phyloP scores from a whole-genome alignment of 1,140 invertebrate species.

The Bombus picipes region DNA sequence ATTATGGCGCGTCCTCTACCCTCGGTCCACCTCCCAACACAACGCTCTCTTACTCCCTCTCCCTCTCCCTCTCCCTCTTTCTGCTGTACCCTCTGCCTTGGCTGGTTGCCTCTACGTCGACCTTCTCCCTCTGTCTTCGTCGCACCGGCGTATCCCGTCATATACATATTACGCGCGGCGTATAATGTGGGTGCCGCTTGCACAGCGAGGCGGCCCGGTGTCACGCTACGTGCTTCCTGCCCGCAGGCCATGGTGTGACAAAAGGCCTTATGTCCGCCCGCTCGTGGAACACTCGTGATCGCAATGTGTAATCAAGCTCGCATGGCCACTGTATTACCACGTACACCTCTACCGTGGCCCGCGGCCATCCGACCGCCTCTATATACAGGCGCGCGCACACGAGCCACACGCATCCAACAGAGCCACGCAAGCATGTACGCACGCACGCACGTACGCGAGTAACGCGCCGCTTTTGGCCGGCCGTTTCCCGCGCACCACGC shows the following conservation, averaged over 20 bases:
- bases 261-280: slow-evolving; percentile 79
- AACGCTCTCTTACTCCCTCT: background rate
- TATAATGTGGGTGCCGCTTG: slow-evolving; percentile 76
- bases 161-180: slow-evolving; percentile 72
- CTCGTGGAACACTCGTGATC: slow-evolving; percentile 81
- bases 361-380: slow-evolving; percentile 49
- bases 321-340: slow-evolving; percentile 75
- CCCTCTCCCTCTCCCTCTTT: background rate
- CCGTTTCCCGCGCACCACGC: slow-evolving; percentile 63
- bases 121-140: slow-evolving; percentile 3
- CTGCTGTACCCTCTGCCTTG: background rate
- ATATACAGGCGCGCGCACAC: slow-evolving; percentile 21
- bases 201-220: slow-evolving; percentile 71
- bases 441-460: slow-evolving; percentile 18
- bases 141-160: slow-evolving; percentile 22
- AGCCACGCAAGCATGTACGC: background rate
- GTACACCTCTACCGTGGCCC: slow-evolving; percentile 67
- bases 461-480: slow-evolving; percentile 61
- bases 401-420: background rate
- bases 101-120: background rate
- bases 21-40: slow-evolving; percentile 6
- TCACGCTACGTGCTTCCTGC: slow-evolving; percentile 83
- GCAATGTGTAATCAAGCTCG: slow-evolving; percentile 81
- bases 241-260: slow-evolving; percentile 79
- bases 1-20: slow-evolving; percentile 73